Conservation (phyloP, 2,888 invertebrate genomes). For the Caenorhabditis virilis region DNA sequence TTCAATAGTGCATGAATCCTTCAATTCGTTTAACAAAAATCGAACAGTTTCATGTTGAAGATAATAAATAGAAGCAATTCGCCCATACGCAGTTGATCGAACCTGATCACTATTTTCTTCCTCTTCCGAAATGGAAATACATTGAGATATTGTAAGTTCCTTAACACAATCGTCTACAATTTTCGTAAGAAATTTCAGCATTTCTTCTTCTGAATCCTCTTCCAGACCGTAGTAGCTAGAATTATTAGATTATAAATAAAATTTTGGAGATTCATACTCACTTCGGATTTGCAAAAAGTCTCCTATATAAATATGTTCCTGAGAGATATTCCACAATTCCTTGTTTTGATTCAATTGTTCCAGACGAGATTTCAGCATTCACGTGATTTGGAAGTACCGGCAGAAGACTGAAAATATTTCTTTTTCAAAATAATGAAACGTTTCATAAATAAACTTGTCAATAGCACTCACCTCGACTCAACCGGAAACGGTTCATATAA, state of each 20-base stretch:
- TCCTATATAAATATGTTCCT: slow-evolving; percentile 96
- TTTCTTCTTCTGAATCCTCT: slow-evolving; percentile 72
- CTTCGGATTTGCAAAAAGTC: slow-evolving; percentile 85
- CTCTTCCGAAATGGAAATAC: slow-evolving; percentile 79
- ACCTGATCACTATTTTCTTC: not conserved
- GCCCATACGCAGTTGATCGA: slow-evolving; percentile 80
- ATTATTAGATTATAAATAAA: not conserved
- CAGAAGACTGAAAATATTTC: slow-evolving; percentile 78
- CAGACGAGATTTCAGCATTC: slow-evolving; percentile 91
- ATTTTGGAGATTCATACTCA: slow-evolving; percentile 46
- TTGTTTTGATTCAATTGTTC: slow-evolving; percentile 78
- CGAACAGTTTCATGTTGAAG: slow-evolving; percentile 87
- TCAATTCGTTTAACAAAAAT: slow-evolving; percentile 79
- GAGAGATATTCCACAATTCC: slow-evolving; percentile 92
- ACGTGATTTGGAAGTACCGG: slow-evolving; percentile 91
- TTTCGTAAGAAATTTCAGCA: slow-evolving; percentile 78
- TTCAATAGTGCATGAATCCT: slow-evolving; percentile 76
- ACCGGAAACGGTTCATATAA: slow-evolving; percentile 99
- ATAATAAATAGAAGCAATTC: slow-evolving; percentile 95
- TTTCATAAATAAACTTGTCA: not conserved
- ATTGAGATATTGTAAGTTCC: slow-evolving; percentile 79
- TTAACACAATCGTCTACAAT: slow-evolving; percentile 82
- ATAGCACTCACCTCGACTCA: too few species aligned
- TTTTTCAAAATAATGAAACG: not conserved
- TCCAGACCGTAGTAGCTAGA: slow-evolving; percentile 82